phyloP scores from a whole-genome alignment of 2,113 vertebrate species.

The Argyrosomus japonicus region DNA sequence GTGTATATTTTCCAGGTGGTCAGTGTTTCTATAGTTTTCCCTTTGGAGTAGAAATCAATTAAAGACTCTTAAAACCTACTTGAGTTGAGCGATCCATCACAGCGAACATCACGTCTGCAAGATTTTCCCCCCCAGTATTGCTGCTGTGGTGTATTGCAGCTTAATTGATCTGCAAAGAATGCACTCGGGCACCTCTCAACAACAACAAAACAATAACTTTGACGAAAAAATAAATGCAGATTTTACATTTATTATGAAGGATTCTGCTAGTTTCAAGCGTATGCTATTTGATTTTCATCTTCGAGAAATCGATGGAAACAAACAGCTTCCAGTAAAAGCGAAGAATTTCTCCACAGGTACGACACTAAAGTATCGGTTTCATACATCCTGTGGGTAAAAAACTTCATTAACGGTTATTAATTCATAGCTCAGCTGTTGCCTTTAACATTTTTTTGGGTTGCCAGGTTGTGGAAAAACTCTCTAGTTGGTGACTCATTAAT shows the following conservation, averaged over 20 bases:
- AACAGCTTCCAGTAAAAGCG: not conserved
- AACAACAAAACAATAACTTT: not conserved
- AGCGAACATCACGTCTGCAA: not conserved
- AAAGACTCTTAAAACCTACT: not conserved
- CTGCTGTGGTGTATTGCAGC: not conserved
- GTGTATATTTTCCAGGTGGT: not conserved
- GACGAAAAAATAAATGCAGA: constrained; percentile 1
- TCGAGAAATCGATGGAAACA: not conserved
- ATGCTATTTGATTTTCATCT: not conserved
- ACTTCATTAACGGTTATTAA: not conserved
- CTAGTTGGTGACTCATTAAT: not conserved
- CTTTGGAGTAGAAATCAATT: constrained; percentile 13
- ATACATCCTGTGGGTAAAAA: not conserved
- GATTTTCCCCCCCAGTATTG: not conserved
- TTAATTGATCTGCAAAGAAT: constrained; percentile 12
- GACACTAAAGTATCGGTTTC: not conserved
- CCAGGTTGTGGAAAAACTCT: not conserved
- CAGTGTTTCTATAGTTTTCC: not conserved
- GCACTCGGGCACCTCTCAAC: not conserved
- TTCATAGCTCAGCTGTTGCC: not conserved
- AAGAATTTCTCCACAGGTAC: not conserved
- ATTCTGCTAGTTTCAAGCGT: not conserved
- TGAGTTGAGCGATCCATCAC: not conserved
- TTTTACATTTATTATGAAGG: not conserved
- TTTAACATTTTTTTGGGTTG: not conserved